Percentiles rank a stretch among this genome's conserved stretches.
These are phyloP conservation scores for Stictocephala bisonia DNA, from an alignment of 2,888 invertebrate species.

Conservation along the genomic window DNA sequence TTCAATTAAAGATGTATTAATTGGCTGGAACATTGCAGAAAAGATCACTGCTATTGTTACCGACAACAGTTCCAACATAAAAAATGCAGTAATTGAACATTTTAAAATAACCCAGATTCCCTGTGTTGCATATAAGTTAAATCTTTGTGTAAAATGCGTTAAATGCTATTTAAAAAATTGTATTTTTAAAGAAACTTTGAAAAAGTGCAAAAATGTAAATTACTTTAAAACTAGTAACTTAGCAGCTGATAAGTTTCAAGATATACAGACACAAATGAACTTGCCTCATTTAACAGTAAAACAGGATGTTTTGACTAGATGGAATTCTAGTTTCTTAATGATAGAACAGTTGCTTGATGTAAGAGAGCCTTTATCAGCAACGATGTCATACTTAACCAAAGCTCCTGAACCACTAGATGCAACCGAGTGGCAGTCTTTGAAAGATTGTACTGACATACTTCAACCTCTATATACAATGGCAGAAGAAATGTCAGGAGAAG, in stretches of 20 bases:
- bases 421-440: conserved; percentile 4
- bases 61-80: conserved; percentile 59
- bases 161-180: background rate
- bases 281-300: conserved; percentile 16
- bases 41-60: conserved; percentile 59
- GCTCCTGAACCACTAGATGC: conserved; percentile 30
- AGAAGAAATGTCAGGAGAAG: conserved; percentile 22
- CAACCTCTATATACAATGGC: conserved; percentile 20
- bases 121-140: conserved; percentile 59
- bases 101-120: conserved; percentile 57
- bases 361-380: conserved; percentile 35
- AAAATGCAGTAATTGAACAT: conserved; percentile 57
- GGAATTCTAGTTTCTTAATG: conserved; percentile 32
- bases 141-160: conserved; percentile 33
- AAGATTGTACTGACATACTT: conserved; percentile 7
- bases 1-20: conserved; percentile 53
- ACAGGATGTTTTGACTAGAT: conserved; percentile 21
- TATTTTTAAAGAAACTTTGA: conserved; percentile 7
- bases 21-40: conserved; percentile 57
- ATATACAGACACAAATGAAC: conserved; percentile 15
- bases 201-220: conserved; percentile 19
- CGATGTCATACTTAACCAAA: conserved; percentile 24
- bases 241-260: conserved; percentile 6
- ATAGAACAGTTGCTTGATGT: conserved; percentile 18
- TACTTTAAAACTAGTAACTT: conserved; percentile 22